Base-by-base conservation (phyloP, 2,888 invertebrate species). In the Andrena haemorrhoa region DNA sequence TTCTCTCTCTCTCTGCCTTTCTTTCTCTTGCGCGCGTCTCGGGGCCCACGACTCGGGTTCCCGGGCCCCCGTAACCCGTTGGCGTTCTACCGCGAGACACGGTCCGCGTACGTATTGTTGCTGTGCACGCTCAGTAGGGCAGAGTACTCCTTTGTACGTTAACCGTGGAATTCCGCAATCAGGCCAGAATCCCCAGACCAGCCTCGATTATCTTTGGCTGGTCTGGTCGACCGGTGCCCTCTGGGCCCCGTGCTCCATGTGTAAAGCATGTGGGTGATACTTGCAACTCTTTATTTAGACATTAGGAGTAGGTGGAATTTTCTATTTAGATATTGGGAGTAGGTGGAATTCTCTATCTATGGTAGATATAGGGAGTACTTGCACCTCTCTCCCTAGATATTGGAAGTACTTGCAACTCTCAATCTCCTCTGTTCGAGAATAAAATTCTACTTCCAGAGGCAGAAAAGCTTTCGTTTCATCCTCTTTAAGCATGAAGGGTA, bases 11-110 rank as follows among this genome's bases (percentile, higher is more conserved):
- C 56, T 56, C 56, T 56, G 23, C 26, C 12, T 20, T 4, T 70
- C 69, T 47, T 29, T 60, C 60, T 29, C 29, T 16, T 33, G 53
- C 53, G 53, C 65, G 80, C 71, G 86, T 88, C 89, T 85, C 23
- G 73, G 83, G 80, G 89, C 86, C 87, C 89, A 88, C 89, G 86
- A 87, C 90, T 89, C 89, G 87, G n/a, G 86, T 84, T 87, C 80
- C 61, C 49, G 85, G 73, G 74, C 61, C 75, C 82, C 69, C 75
- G 78, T 78, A 84, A 85, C 79, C 86, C 86, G 88, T 86, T 85
- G 88, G 85, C 86, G 86, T 88, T 88, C 79, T 79, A 81, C 80
- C 81, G 66, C 79, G 77, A 72, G 83, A 83, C 75, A 77, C 56
- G 10, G 23, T 56, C 41, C 41, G 23, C 56, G 82, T 83, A 86